Evolutionary conservation across 2,797 vertebrate genomes (phyloP), one percentile per base, ranked within the genome.

Genomic region (Chanos chanos): DNA sequence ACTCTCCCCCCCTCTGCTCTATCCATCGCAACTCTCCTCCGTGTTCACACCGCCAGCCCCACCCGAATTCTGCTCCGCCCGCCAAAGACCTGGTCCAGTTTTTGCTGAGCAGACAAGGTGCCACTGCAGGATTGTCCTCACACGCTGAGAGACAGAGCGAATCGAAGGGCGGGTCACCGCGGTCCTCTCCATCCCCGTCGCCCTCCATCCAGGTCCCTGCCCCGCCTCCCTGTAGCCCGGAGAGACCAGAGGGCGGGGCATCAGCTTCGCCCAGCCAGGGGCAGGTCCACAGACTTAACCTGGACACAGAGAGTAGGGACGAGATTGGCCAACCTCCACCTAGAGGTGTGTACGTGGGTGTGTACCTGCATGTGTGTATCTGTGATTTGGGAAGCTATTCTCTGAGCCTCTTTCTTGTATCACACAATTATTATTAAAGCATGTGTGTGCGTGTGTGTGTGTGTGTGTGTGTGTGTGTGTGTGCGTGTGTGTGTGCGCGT

Each of bases 231-330:
- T 80, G 77, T 7, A 83, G 74, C 43, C 85, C 77, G 0, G 77
- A 81, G 58, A 76, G 58, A 50, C 25, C 71, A 0, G 41, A 40
- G n/a, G 57, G 48, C 39, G 83, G 83, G 27, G 77, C 82, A 0
- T 83, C 83, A 0, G 66, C 74, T 37, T 70, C 79, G 69, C 93
- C 93, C 57, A 90, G 88, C 51, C 89, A 88, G 37, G 79, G 86
- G 87, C 91, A 27, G 90, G 95, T 72, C 86, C 94, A 94, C 77
- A 91, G 87, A 1, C 88, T 93, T 0, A 91, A 92, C 68, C 87
- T 90, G 0, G 94, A 96, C 72, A 86, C 86, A 0, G 89, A 91
- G 0, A 81, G 84, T 31, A 87, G 85, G 0, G 90, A 92, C 72
- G 90, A 90, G 61, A 88, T 90, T 58, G 77, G 81, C 0, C 70